Evolutionary conservation across 2,113 vertebrate genomes (phyloP).

Genomic region (Siphamia tubifer): DNA sequence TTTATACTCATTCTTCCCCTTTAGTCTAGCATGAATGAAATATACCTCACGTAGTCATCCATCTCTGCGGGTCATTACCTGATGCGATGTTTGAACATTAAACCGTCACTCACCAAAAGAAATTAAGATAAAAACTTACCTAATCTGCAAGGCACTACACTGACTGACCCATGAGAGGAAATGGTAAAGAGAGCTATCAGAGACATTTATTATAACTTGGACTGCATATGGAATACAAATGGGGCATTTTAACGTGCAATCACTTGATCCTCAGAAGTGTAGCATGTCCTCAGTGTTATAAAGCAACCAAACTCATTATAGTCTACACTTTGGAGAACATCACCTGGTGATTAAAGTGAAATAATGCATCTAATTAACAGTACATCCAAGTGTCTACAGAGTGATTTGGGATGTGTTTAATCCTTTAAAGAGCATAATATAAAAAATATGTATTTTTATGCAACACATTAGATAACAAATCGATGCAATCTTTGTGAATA

Average conservation of each 20-base stretch:
- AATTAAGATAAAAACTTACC: slow-evolving; percentile 20
- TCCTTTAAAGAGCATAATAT: no score
- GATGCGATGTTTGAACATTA: slow-evolving; percentile 1
- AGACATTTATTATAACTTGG: slow-evolving; percentile 59
- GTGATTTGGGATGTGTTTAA: background rate
- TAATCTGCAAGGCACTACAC: slow-evolving; percentile 37
- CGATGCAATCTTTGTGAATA: no score
- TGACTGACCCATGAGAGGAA: slow-evolving; percentile 40
- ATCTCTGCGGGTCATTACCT: background rate
- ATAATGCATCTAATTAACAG: background rate
- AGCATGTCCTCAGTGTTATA: slow-evolving; percentile 19
- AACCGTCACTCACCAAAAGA: slow-evolving; percentile 28
- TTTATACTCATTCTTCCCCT: slow-evolving; percentile 17
- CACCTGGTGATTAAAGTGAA: background rate
- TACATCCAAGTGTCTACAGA: background rate
- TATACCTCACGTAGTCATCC: background rate
- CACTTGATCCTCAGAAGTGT: slow-evolving; percentile 34
- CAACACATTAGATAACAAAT: background rate
- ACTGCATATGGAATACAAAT: slow-evolving; percentile 61
- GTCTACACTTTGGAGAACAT: background rate
- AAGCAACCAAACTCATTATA: slow-evolving; percentile 18
- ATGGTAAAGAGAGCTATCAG: slow-evolving; percentile 42
- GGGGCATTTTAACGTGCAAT: slow-evolving; percentile 54
- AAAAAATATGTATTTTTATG: no score
- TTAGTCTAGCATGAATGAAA: background rate